phyloP scores from a whole-genome alignment of 2,888 invertebrate species.

The Eledona agricola region DNA sequence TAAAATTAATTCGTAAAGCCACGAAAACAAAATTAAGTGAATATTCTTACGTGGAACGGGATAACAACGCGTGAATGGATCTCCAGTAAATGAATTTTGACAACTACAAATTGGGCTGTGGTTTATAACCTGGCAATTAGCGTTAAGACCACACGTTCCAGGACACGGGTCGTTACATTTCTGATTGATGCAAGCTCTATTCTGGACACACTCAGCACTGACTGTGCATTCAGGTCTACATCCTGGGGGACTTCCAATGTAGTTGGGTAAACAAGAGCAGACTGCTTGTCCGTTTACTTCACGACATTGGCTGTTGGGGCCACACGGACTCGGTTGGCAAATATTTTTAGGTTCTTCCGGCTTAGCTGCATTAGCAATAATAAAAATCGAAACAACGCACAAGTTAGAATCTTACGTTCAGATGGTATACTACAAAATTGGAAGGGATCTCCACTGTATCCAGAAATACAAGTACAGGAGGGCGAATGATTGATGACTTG shows the following conservation, averaged over 20 bases:
- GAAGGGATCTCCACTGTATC: conserved; percentile 64
- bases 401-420: conserved; percentile 64
- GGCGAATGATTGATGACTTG: conserved; percentile 59
- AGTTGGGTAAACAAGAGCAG: conserved; percentile 79
- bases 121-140: conserved; percentile 81
- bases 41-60: conserved; percentile 60
- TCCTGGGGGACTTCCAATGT: conserved; percentile 79
- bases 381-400: neutral
- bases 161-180: conserved; percentile 85
- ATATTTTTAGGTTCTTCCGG: conserved; percentile 66
- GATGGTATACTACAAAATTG: conserved; percentile 49
- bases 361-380: conserved; percentile 39
- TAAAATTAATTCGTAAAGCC: conserved; percentile 34
- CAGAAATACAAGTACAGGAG: conserved; percentile 64
- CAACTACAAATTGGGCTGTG: conserved; percentile 87
- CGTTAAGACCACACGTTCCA: conserved; percentile 81
- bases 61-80: conserved; percentile 80
- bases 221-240: conserved; percentile 86
- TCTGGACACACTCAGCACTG: conserved; percentile 81
- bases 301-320: conserved; percentile 84
- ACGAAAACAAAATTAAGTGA: conserved; percentile 1
- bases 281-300: conserved; percentile 78
- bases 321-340: conserved; percentile 83
- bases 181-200: conserved; percentile 82
- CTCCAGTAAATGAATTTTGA: conserved; percentile 75